Percentiles rank a stretch among this genome's conserved stretches.
These are phyloP conservation scores for Alethe diademata DNA, from an alignment of 2,113 vertebrate genomes.

Conservation along the genomic window DNA sequence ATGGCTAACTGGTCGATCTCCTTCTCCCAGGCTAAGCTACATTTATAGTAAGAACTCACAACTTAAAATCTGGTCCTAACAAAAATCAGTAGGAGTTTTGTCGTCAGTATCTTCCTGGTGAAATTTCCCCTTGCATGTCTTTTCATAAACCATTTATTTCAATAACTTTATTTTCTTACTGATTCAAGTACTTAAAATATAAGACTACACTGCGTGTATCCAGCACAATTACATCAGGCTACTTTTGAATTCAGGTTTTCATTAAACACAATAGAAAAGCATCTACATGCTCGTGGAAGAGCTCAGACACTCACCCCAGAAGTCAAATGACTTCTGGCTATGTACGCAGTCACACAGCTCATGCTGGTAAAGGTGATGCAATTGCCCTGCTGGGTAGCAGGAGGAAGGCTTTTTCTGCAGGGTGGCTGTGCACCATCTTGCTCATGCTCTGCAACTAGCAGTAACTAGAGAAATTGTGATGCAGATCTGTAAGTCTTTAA, in stretches of 20 bases:
- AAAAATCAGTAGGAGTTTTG: neutral
- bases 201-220: neutral
- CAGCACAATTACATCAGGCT: neutral
- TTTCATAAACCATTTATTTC: neutral
- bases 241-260: neutral
- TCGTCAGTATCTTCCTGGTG: neutral
- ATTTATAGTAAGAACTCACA: neutral
- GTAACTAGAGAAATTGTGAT: neutral
- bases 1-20: neutral
- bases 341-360: neutral
- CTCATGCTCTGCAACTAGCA: neutral
- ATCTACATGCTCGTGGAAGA: neutral
- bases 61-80: neutral
- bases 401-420: neutral
- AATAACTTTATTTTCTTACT: neutral
- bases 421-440: accelerated
- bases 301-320: neutral
- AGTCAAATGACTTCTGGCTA: neutral
- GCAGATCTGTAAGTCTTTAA: slow-evolving; percentile 44
- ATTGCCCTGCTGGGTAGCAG: neutral
- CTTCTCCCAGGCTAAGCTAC: neutral
- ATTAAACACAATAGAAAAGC: neutral
- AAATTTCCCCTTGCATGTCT: neutral
- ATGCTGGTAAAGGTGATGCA: neutral
- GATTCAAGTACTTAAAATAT: neutral